Base-by-base conservation (phyloP, 2,797 vertebrate genomes). In the Pempheris klunzingeri region DNA sequence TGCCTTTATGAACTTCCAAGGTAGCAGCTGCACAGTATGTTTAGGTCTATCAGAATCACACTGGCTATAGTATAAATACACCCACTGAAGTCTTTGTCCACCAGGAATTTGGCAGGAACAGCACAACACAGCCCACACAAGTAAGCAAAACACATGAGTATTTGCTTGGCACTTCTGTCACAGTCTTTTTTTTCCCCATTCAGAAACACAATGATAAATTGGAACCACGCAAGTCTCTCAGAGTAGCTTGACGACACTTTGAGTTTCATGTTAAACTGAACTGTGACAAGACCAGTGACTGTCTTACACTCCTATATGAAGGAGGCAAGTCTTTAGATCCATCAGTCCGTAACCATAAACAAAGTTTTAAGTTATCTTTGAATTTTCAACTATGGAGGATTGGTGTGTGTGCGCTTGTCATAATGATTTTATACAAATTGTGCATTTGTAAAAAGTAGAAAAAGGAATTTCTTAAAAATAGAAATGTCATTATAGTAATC, bases 31-130 rank as follows among this genome's bases (percentile, higher is more conserved):
- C 69, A 65, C 78, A 76, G 68, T 82, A 81, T 81, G 80, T 78
- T 88, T 73, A 64, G 76, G 72, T 80, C 72, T 34, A 22, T 82
- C 67, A 81, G 39, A 62, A 74, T 84, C 63, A 61, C 59, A 74
- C 55, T 66, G 60, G 41, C 67, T 69, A 58, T 81, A 77, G 71
- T 79, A 65, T 83, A 83, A 90, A 88, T 77, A 88, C 83, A 70
- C 81, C 89, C 86, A 86, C 87, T 72, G 26, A 68, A 62, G 71
- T 57, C 74, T 85, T 80, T 78, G 77, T 82, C 77, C 77, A 79
- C 78, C 83, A 71, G 61, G 71, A 74, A 68, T 74, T 81, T 87
- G 81, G 80, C 86, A 85, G 78, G 50, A 68, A 70, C 49, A 77
- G 46, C 58, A 44, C 28, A 73, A 55, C 65, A 38, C 82, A 62